A percentile compares a stretch with the other conserved stretches of the same genome.
These are phyloP conservation scores for Noturus placidus DNA, from an alignment of 2,113 vertebrate genomes.

Conservation along the genomic window DNA sequence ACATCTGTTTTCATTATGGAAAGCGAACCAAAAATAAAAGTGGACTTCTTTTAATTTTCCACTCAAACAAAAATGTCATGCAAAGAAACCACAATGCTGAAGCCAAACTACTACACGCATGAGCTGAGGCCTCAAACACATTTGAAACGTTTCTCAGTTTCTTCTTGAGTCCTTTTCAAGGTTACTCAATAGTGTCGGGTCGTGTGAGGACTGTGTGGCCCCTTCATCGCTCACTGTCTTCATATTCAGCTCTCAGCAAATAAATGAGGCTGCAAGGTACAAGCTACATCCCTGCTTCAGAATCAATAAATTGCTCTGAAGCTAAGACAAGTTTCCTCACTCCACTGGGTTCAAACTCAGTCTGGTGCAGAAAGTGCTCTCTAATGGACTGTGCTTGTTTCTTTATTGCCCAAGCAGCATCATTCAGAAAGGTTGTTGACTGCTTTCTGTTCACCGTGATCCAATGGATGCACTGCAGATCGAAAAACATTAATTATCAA, in stretches of 20 bases:
- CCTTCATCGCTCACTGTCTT: conserved; percentile 42
- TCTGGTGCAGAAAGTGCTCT: conserved; percentile 1
- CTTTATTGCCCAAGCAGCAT: conserved; percentile 11
- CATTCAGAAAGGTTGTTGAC: conserved; percentile 12
- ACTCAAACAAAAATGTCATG: conserved; percentile 18
- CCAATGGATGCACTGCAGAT: neutral
- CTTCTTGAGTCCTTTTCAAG: conserved; percentile 21
- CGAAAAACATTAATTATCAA: neutral
- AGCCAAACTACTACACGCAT: neutral
- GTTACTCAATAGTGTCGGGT: conserved; percentile 20
- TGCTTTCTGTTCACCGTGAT: neutral
- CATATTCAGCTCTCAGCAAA: conserved; percentile 39
- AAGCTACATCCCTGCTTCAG: conserved; percentile 24
- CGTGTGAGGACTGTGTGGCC: conserved; percentile 21
- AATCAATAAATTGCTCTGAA: conserved; percentile 42
- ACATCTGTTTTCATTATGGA: neutral
- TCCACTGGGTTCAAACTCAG: conserved; percentile 21
- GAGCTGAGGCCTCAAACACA: neutral
- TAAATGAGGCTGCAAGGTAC: conserved; percentile 9
- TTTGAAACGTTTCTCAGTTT: neutral
- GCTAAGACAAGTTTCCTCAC: conserved; percentile 28
- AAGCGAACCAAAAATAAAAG: neutral
- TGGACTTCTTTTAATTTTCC: neutral
- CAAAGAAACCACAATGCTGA: conserved; percentile 4
- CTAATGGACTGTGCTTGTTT: conserved; percentile 11